Conservation (phyloP, 2,888 invertebrate species). For the Pecten maximus region DNA sequence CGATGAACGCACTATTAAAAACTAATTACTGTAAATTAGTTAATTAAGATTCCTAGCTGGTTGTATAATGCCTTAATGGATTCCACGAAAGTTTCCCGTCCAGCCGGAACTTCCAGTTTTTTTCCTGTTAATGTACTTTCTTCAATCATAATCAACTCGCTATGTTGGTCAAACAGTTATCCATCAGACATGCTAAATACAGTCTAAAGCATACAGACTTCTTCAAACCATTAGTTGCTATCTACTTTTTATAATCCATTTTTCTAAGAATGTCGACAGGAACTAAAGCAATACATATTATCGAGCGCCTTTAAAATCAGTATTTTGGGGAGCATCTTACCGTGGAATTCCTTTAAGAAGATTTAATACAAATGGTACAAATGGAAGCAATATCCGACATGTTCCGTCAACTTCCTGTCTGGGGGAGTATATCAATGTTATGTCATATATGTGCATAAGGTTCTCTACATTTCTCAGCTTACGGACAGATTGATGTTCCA, state of each 20-base stretch:
- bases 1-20: background rate
- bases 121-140: background rate
- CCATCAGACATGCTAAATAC: too few relatives aligned
- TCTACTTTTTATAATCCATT: too few relatives aligned
- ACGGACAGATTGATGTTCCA: background rate
- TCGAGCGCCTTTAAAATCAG: background rate
- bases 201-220: too few relatives aligned
- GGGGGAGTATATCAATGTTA: background rate
- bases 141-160: background rate
- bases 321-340: background rate
- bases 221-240: too few relatives aligned
- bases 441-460: background rate
- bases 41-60: background rate
- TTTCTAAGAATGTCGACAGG: background rate
- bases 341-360: background rate
- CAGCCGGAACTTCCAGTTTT: background rate
- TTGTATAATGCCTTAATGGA: background rate
- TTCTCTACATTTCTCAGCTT: background rate
- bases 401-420: background rate
- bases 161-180: too few relatives aligned
- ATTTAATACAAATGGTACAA: background rate
- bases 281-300: background rate
- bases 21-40: background rate
- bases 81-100: background rate
- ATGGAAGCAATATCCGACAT: background rate